Base-by-base conservation (phyloP, 2,113 vertebrate genomes). In the Ranitomeya imitator region DNA sequence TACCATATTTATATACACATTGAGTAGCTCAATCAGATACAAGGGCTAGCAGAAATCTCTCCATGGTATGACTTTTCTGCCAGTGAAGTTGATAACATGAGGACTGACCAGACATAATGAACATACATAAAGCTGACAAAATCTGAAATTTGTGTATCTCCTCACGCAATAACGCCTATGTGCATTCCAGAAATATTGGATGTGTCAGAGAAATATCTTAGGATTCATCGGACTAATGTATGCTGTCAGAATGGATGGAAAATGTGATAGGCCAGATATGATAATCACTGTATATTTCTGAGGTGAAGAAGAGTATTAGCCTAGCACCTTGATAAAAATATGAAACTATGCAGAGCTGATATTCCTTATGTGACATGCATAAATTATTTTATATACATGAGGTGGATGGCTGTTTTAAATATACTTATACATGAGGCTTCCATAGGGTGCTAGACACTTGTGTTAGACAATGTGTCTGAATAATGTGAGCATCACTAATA, bases 71-170 rank as follows among this genome's bases (percentile, higher is more conserved):
- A 76, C 73, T 52, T 76, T 81, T 81, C 23, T 81, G 60, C 79
- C 23, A 61, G 55, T 31, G n/a, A 81, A 37, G 79, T 81, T 61
- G 23, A 37, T 81, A 81, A 81, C 79, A 81, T 60, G 79, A 81
- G 79, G 57, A 81, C 79, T 81, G 59, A 61, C 79, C 57, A 60
- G 79, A 81, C 57, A 81, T 81, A 81, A 81, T 81, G 55, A 81
- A 61, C 79, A 81, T 81, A 60, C 79, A 81, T 23, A 81, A 81
- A 81, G 55, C 79, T 81, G 79, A 81, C 79, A 81, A 60, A 60
- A 81, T 61, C 79, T 81, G 16, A 81, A 57, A 60, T 81, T 81
- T 81, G 79, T 81, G 79, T 61, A 81, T 15, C 37, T 31, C 55
- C 23, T 81, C 79, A 81, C 16, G 79, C 79, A 37, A 60, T 55